Conservation (phyloP, 2,113 vertebrate species). For the Mesoclemmys tuberculata region DNA sequence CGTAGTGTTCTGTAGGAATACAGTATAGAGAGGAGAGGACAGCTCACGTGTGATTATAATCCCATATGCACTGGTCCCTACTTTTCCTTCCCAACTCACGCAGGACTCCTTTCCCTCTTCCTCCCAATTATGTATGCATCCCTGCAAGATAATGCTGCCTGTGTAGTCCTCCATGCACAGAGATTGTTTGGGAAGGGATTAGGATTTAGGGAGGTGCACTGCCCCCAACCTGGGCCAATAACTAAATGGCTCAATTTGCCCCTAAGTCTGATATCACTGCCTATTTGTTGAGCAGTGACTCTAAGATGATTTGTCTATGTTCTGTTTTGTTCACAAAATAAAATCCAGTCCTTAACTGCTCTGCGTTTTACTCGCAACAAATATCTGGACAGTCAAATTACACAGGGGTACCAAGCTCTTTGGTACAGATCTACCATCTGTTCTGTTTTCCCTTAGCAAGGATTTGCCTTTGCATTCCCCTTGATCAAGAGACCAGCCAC, state of each 20-base stretch:
- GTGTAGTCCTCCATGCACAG: not conserved
- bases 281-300: not conserved
- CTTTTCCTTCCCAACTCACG: not conserved
- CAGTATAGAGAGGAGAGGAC: not conserved
- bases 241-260: not conserved
- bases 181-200: not conserved
- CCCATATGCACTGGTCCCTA: not conserved
- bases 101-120: not conserved
- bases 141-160: not conserved
- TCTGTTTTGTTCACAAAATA: slow-evolving; percentile 2
- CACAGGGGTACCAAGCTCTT: slow-evolving; percentile 19
- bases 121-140: not conserved
- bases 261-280: rapidly evolving
- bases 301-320: not conserved
- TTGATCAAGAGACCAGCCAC: slow-evolving; percentile 56
- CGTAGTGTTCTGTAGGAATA: not conserved
- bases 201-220: not conserved
- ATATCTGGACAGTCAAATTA: slow-evolving; percentile 8
- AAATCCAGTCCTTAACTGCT: slow-evolving; percentile 13
- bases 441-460: slow-evolving; percentile 6
- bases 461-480: slow-evolving; percentile 11
- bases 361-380: not conserved
- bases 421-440: slow-evolving; percentile 46
- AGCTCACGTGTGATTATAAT: not conserved
- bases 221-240: not conserved